Conservation (phyloP, 2,797 vertebrate genomes). For the Epinephelus malabaricus region DNA sequence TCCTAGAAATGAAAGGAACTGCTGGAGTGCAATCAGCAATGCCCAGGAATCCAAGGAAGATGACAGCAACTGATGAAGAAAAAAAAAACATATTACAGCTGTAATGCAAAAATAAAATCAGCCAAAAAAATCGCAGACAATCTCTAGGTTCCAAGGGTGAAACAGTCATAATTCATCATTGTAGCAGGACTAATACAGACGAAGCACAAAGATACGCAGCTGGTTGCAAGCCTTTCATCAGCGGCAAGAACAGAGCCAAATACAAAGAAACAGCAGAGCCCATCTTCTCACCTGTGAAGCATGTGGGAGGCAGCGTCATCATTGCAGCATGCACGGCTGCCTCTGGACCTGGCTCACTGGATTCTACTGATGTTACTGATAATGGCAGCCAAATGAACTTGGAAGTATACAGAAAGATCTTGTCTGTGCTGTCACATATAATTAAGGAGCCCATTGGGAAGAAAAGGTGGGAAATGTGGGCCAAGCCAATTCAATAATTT, state of each 20-base stretch:
- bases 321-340: slow-evolving; percentile 65
- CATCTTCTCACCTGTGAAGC: slow-evolving; percentile 60
- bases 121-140: slow-evolving; percentile 1
- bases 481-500: slow-evolving; percentile 57
- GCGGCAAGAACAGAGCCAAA: slow-evolving; percentile 13
- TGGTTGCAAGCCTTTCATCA: slow-evolving; percentile 21
- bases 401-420: slow-evolving; percentile 64
- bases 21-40: slow-evolving; percentile 30
- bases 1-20: slow-evolving; percentile 20
- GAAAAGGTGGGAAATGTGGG: slow-evolving; percentile 54
- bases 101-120: slow-evolving; percentile 8
- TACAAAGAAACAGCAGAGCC: slow-evolving; percentile 16
- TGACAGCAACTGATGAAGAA: slow-evolving; percentile 23
- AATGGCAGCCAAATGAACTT: slow-evolving; percentile 75
- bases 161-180: slow-evolving; percentile 7
- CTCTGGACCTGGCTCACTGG: slow-evolving; percentile 59
- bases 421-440: slow-evolving; percentile 70
- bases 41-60: slow-evolving; percentile 28
- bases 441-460: slow-evolving; percentile 66
- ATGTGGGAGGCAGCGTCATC: slow-evolving; percentile 41
- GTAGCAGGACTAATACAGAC: slow-evolving; percentile 5
- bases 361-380: slow-evolving; percentile 71
- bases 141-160: slow-evolving; percentile 12
- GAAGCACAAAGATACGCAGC: slow-evolving; percentile 8
- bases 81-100: slow-evolving; percentile 29